phyloP scores from a whole-genome alignment of 64 coral and sea anemone genomes.

The Stichodactyla helianthus region DNA sequence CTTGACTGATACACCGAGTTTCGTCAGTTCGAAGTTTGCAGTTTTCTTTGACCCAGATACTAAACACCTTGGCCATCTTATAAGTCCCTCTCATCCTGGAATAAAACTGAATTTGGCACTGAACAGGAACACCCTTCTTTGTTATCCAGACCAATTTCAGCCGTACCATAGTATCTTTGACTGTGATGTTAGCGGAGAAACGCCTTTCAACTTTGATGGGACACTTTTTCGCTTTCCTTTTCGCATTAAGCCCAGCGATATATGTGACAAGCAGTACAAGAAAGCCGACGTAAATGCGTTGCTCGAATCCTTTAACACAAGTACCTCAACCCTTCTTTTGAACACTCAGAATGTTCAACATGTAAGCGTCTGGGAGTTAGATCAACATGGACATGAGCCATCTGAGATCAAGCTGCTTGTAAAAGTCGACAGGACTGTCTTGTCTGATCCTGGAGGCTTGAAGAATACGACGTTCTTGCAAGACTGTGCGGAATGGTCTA shows the following conservation, averaged over 20 bases:
- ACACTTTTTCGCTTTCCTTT: slow-evolving; percentile 89
- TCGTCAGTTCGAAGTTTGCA: slow-evolving; percentile 53
- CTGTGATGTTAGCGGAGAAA: slow-evolving; percentile 27
- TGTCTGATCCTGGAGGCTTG: not conserved
- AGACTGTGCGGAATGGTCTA: slow-evolving; percentile 58
- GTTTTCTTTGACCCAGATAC: slow-evolving; percentile 83
- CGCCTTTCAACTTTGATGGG: slow-evolving; percentile 61
- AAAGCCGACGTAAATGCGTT: slow-evolving; percentile 37
- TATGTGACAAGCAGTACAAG: slow-evolving; percentile 63
- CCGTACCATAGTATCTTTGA: slow-evolving; percentile 81
- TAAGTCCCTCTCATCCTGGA: slow-evolving; percentile 61
- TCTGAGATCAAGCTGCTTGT: slow-evolving; percentile 6
- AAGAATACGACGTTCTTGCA: slow-evolving; percentile 41
- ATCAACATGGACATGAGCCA: slow-evolving; percentile 1
- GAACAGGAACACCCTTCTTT: slow-evolving; percentile 26
- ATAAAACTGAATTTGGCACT: slow-evolving; percentile 67
- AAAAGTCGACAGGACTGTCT: slow-evolving; percentile 23
- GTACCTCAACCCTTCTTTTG: slow-evolving; percentile 67
- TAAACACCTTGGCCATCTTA: slow-evolving; percentile 42
- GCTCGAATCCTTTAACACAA: slow-evolving; percentile 44
- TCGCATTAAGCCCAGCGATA: slow-evolving; percentile 53
- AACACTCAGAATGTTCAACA: slow-evolving; percentile 71
- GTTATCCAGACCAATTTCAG: slow-evolving; percentile 67
- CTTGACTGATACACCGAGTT: slow-evolving; percentile 88
- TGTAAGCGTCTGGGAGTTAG: slow-evolving; percentile 48